A percentile compares a stretch with the other conserved stretches of the same genome.
These are phyloP conservation scores for Helicolenus hilgendorfi DNA, from an alignment of 2,797 vertebrate genomes.

Conservation along the genomic window DNA sequence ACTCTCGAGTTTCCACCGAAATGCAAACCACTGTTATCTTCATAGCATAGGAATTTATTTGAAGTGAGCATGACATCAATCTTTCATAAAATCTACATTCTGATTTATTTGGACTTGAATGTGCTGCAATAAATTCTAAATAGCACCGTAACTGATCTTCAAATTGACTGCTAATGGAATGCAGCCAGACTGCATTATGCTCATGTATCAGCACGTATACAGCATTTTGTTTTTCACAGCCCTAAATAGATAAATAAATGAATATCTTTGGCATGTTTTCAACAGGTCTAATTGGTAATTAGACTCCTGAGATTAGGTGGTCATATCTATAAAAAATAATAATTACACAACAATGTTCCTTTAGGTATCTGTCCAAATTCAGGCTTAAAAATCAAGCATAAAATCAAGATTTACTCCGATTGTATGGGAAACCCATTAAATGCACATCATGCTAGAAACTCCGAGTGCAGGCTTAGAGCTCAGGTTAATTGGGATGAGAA, in stretches of 20 bases:
- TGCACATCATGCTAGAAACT: not conserved
- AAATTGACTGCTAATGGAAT: conserved; percentile 14
- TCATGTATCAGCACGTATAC: not conserved
- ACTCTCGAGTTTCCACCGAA: conserved; percentile 38
- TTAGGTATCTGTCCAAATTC: not conserved
- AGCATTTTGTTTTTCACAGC: not conserved
- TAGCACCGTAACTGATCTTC: conserved; percentile 28
- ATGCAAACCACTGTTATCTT: conserved; percentile 37
- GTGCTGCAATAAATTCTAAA: conserved; percentile 22
- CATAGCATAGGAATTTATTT: conserved; percentile 27
- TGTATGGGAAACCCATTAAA: not conserved
- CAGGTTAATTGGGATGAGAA: conserved; percentile 41
- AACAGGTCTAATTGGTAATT: not conserved
- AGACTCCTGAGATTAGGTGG: not conserved
- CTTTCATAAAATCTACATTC: conserved; percentile 44
- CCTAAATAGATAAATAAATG: not conserved
- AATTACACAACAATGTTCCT: not conserved
- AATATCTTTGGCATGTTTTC: not conserved
- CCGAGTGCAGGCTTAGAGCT: not conserved
- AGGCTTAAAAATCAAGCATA: not conserved
- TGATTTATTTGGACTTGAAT: conserved; percentile 38
- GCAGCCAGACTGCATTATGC: not conserved
- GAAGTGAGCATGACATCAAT: conserved; percentile 37
- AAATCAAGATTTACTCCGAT: not conserved
- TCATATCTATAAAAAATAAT: not conserved